Evolutionary conservation across 2,797 vertebrate genomes (phyloP), one percentile per base, ranked within the genome.

Genomic region (Betta splendens): DNA sequence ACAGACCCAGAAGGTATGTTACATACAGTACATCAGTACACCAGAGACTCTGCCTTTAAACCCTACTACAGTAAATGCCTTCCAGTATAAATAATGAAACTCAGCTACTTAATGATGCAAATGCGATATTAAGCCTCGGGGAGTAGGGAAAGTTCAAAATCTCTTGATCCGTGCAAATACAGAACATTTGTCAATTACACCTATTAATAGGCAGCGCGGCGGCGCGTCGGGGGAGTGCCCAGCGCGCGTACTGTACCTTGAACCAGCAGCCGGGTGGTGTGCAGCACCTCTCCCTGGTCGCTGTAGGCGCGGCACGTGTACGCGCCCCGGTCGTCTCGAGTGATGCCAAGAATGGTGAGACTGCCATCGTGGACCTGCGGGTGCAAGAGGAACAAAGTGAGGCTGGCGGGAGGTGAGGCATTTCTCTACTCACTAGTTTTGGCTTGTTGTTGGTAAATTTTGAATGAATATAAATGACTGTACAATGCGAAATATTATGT

Each of bases 301-400:
- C 96, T 98, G 88, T 95, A 94, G 2, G 98, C 98, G 17, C 95
- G 94, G 83, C 97, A 99, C 21, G 95, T 98, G 68, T 99, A 99
- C 63, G 96, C 94, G 18, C 97, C 98, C 84, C 96, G 89, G 91
- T 99, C 98, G 65, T 98, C 94, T 64, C 98, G 92, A 43, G 89
- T 94, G 85, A 98, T 84, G 3, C 91, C 92, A n/a, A 92, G 91
- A 83, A 99, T 92, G 0, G 94, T 98, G 60, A 99, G 85, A 84
- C 94, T 98, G 68, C 97, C 96, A 5, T 99, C 96, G 3, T 94
- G 94, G 73, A 97, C 93, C 98, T 91, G 51, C 1, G 25, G 38
- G 42, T 7, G 31, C n/a, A 48, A 12, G 3, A 8, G 47, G 23
- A 35, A 44, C 9, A 64, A 25, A 31, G n/a, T n/a, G n/a, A 35